These are phyloP conservation scores for Xestia rhomboidea DNA, from an alignment of 2,888 invertebrate species.

Conservation along the genomic window DNA sequence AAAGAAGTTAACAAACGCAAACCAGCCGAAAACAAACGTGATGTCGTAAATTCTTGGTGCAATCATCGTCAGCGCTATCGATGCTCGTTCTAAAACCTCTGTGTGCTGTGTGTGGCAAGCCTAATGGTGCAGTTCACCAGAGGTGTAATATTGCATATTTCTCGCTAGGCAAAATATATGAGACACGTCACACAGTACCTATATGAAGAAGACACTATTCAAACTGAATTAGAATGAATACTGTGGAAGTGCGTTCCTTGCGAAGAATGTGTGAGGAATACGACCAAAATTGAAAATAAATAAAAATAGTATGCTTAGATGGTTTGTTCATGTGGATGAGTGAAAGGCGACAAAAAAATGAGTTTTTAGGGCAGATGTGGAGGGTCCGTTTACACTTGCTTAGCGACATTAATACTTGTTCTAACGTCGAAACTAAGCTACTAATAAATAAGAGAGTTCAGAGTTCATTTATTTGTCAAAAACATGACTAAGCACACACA, in stretches of 20 bases:
- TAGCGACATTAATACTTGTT: too few species aligned
- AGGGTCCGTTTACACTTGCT: too few species aligned
- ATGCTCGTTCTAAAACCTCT: background rate
- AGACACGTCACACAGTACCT: background rate
- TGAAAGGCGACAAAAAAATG: too few species aligned
- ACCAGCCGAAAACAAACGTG: background rate
- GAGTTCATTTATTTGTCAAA: too few species aligned
- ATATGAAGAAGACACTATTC: background rate
- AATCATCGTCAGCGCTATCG: slow-evolving; percentile 16
- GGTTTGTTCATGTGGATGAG: too few species aligned
- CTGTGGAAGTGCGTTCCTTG: background rate
- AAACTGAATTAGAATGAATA: background rate
- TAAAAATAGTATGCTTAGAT: too few species aligned
- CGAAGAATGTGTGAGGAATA: too few species aligned
- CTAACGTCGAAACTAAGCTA: too few species aligned
- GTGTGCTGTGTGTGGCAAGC: background rate
- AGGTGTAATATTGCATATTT: slow-evolving; percentile 46
- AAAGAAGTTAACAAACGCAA: background rate
- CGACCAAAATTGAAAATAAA: too few species aligned
- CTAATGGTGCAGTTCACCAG: background rate
- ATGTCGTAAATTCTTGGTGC: slow-evolving; percentile 12
- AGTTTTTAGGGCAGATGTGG: too few species aligned
- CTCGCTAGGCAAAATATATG: slow-evolving; percentile 30
- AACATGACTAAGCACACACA: too few species aligned
- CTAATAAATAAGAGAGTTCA: too few species aligned